Evolutionary conservation across 2,888 invertebrate species (phyloP), one percentile per base, ranked within the genome.

Genomic region (Caenorhabditis imperialis): DNA sequence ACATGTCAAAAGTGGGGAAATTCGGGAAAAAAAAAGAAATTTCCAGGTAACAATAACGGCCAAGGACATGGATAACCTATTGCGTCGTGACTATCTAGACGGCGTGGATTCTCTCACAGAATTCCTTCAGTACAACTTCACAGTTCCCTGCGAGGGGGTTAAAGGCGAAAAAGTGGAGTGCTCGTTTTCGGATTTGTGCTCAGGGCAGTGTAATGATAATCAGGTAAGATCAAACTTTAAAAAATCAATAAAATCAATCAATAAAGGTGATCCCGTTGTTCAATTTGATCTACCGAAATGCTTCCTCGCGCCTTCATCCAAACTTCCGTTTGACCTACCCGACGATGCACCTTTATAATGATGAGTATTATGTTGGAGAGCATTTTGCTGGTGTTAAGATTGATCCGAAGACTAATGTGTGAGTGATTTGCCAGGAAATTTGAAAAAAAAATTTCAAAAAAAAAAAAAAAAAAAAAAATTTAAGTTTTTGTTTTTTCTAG

Each of bases 311-410:
- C 14, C 75, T 81, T 22, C 84, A 84, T 63, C 84, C 84, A 7
- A 84, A 84, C 54, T 83, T 84, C 61, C 78, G 84, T 1, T 61
- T 84, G 23, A 83, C 84, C 18, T 84, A 77, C 50, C 84, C 84
- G 2, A 84, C 82, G n/a, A 83, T 84, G 81, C 82, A 82, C 67
- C 51, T 84, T n/a, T 84, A 83, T 70, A 83, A 84, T 51, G 84
- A 84, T 70, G 84, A 84, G 47, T 83, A 81, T 75, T 84, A 84
- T 50, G 84, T 84, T 30, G 84, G 82, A n/a, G 84, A 84, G 48
- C 82, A 84, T 61, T 84, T 84, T 47, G 81, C 81, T 7, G 84
- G 84, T 0, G 84, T 84, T 8, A 53, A 80, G 50, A 77, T 84
- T 30, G 80, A 83, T 62, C 60, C 70, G 23, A 77, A 76, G 18